Evolutionary conservation across 2,888 invertebrate genomes (phyloP).

Genomic region (Cryptops parisi): DNA sequence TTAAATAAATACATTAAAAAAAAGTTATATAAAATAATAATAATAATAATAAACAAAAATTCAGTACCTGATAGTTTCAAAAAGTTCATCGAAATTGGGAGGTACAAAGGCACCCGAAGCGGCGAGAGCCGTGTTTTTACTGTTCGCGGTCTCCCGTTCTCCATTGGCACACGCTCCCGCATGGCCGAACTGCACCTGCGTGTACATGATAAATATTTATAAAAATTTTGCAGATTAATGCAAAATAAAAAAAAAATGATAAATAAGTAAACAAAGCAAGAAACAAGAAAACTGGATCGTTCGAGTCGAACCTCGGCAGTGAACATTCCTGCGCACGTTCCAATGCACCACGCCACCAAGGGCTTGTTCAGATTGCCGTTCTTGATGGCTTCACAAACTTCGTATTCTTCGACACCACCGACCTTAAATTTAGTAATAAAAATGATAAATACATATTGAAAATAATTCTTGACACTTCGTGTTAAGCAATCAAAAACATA

Average conservation of each 20-base stretch:
- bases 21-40: neutral
- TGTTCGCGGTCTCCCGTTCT: constrained; percentile 76
- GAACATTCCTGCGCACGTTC: constrained; percentile 47
- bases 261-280: neutral
- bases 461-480: neutral
- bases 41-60: constrained; percentile 22
- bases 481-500: too few relatives aligned
- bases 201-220: constrained; percentile 31
- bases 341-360: constrained; percentile 97
- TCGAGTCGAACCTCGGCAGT: constrained; percentile 33
- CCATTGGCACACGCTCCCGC: constrained; percentile 97
- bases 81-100: constrained; percentile 75
- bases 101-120: constrained; percentile 83
- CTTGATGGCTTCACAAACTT: constrained; percentile 76
- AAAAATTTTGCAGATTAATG: constrained; percentile 6
- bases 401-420: constrained; percentile 97
- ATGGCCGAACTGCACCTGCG: constrained; percentile 94
- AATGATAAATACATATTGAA: neutral
- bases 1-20: constrained; percentile 4
- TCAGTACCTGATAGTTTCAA: constrained; percentile 51
- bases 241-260: constrained; percentile 1
- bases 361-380: constrained; percentile 75
- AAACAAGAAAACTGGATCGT: neutral
- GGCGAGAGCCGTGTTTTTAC: constrained; percentile 74
- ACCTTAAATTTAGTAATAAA: constrained; percentile 34